phyloP scores from a whole-genome alignment of 2,888 invertebrate genomes.

The Criorhina ranunculi region DNA sequence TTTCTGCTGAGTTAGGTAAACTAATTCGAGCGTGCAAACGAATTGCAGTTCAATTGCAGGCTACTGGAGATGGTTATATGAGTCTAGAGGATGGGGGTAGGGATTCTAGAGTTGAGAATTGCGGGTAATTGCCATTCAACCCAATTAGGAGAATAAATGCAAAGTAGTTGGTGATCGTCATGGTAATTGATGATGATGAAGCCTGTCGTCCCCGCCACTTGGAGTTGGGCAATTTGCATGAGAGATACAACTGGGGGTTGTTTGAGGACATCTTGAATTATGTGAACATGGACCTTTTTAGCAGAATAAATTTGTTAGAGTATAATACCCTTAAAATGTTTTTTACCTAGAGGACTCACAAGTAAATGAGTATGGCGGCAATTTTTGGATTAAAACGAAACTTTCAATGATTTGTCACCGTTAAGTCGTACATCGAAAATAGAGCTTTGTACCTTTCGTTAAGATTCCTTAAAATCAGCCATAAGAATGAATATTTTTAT shows the following conservation, averaged over 20 bases:
- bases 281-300: background rate
- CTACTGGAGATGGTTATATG: conserved; percentile 32
- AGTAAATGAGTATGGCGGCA: too few species aligned
- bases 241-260: background rate
- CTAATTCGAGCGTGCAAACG: conserved; percentile 61
- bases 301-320: too few species aligned
- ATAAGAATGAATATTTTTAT: too few species aligned
- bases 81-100: conserved; percentile 32
- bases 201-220: conserved; percentile 34
- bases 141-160: conserved; percentile 69
- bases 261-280: conserved; percentile 16
- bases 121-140: conserved; percentile 67
- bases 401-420: too few species aligned
- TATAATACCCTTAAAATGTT: too few species aligned
- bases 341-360: too few species aligned
- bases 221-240: background rate
- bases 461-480: too few species aligned
- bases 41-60: conserved; percentile 56
- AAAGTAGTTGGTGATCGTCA: conserved; percentile 68
- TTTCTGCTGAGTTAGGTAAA: conserved; percentile 47
- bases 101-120: conserved; percentile 32
- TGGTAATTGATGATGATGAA: conserved; percentile 75
- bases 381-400: too few species aligned
- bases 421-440: too few species aligned
- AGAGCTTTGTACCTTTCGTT: too few species aligned